Conservation (phyloP, 2,797 vertebrate genomes). For the Emydoidea blandingii region DNA sequence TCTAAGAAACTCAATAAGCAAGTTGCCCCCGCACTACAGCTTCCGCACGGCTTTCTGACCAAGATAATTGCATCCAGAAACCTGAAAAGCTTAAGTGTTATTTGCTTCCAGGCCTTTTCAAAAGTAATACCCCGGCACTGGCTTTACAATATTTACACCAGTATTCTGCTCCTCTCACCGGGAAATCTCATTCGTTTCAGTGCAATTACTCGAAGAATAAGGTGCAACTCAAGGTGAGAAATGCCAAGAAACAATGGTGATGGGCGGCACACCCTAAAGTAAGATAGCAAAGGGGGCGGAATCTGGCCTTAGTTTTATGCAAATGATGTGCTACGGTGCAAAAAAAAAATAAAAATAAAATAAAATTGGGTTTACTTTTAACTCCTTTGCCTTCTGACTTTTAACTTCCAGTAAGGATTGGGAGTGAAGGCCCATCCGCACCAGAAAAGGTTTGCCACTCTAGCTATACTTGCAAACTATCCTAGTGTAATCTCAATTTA, state of each 20-base stretch:
- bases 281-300: neutral
- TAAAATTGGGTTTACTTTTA: neutral
- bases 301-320: neutral
- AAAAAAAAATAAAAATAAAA: no score
- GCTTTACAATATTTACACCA: neutral
- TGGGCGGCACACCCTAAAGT: neutral
- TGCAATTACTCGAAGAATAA: neutral
- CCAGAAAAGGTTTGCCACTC: neutral
- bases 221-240: neutral
- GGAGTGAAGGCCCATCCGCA: neutral
- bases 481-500: neutral
- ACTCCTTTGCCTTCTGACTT: neutral
- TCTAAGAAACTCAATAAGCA: neutral
- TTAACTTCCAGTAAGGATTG: neutral
- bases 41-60: neutral
- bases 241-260: neutral
- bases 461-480: neutral
- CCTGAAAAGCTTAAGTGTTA: neutral
- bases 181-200: neutral
- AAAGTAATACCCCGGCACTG: neutral
- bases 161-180: neutral
- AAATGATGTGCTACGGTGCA: neutral
- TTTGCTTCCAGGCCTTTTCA: neutral
- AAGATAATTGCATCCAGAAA: neutral
- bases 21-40: neutral